Conservation (phyloP, 1,140 invertebrate species). For the Macrosteles quadrilineatus region DNA sequence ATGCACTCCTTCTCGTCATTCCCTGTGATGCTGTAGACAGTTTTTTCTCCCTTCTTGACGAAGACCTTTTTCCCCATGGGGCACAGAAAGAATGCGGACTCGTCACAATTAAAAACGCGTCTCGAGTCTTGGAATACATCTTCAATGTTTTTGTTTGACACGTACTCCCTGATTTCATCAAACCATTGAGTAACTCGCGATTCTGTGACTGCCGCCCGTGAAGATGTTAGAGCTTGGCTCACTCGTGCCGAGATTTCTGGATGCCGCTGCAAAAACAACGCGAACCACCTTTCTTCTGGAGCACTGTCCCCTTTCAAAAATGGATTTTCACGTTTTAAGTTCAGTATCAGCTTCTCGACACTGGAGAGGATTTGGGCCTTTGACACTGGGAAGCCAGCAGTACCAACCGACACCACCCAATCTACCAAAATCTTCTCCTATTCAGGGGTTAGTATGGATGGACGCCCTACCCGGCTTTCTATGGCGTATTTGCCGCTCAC, state of each 20-base stretch:
- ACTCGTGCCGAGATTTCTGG: no score
- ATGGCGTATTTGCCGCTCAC: conserved; percentile 41
- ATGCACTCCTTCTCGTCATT: conserved; percentile 50
- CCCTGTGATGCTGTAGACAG: conserved; percentile 41
- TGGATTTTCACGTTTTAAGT: conserved; percentile 40
- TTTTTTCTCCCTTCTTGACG: no score
- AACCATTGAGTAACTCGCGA: conserved; percentile 41
- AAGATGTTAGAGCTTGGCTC: no score
- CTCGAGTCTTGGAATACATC: conserved; percentile 43
- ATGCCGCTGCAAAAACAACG: conserved; percentile 40
- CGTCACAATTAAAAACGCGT: conserved; percentile 50
- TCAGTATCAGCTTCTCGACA: conserved; percentile 47
- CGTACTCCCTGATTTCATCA: no score
- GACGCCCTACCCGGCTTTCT: conserved; percentile 42
- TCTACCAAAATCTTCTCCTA: conserved; percentile 45
- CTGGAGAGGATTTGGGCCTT: conserved; percentile 46
- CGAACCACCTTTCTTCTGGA: conserved; percentile 30
- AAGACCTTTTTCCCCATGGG: no score
- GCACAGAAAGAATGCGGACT: no score
- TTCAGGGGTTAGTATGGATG: conserved; percentile 39
- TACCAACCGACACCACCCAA: conserved; percentile 46
- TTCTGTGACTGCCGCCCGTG: conserved; percentile 45
- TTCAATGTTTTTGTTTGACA: conserved; percentile 39
- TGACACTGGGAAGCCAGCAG: conserved; percentile 47
- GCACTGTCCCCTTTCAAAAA: conserved; percentile 24